Conservation (phyloP, 2,888 invertebrate species). For the Ecliptopera silaceata region DNA sequence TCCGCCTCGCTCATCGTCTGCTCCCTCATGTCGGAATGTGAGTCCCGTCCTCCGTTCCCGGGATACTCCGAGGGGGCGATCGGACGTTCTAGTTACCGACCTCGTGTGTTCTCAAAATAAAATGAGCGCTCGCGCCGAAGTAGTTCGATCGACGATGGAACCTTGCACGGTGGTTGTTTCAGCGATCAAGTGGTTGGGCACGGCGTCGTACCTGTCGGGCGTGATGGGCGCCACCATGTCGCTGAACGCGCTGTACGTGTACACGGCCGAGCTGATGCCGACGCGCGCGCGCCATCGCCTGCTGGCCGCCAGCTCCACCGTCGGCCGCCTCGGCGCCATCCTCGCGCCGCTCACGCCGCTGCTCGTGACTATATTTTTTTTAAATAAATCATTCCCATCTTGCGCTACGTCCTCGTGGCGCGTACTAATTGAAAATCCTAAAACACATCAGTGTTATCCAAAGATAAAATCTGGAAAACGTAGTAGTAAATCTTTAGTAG, state of each 20-base stretch:
- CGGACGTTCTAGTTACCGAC: too few species aligned
- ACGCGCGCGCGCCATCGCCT: constrained; percentile 87
- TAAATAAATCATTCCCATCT: too few species aligned
- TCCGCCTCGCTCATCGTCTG: constrained; percentile 61
- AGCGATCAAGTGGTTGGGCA: constrained; percentile 47
- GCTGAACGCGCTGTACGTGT: constrained; percentile 86
- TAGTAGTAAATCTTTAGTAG: too few species aligned
- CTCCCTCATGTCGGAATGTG: constrained; percentile 57
- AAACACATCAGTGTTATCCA: too few species aligned
- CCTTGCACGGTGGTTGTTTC: constrained; percentile 24
- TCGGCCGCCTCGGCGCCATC: constrained; percentile 87
- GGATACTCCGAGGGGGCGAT: too few species aligned
- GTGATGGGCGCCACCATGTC: constrained; percentile 86
- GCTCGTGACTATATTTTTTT: constrained; percentile 63
- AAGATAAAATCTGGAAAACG: too few species aligned
- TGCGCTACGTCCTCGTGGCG: too few species aligned
- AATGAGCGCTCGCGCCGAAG: too few species aligned
- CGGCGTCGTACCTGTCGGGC: constrained; percentile 81
- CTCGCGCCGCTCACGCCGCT: constrained; percentile 87
- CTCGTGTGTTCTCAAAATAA: too few species aligned
- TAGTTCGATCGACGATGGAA: too few species aligned
- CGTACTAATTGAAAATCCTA: too few species aligned
- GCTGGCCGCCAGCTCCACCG: constrained; percentile 87
- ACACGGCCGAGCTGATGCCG: constrained; percentile 89
- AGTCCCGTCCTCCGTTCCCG: too few species aligned